Conservation (phyloP, 2,888 invertebrate genomes). For the Lamellibrachia columna region DNA sequence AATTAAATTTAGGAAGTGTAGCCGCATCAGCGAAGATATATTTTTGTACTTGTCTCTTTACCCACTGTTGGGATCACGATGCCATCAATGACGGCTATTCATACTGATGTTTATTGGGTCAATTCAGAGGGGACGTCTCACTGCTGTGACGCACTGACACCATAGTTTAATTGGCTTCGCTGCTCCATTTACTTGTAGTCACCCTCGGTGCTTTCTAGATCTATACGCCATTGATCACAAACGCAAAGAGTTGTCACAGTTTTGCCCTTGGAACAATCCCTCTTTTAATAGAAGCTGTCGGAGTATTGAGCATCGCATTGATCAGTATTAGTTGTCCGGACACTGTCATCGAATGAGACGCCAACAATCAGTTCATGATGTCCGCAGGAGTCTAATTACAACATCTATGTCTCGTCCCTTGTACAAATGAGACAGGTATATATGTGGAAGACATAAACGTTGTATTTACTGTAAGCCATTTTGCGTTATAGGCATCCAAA, state of each 20-base stretch:
- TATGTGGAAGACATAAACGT: not conserved
- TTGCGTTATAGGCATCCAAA: not conserved
- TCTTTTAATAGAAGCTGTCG: not conserved
- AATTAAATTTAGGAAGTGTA: not conserved
- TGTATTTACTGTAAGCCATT: not conserved
- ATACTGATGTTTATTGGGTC: slow-evolving; percentile 3
- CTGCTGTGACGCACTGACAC: not conserved
- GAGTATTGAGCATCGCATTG: not conserved
- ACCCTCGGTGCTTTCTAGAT: not conserved
- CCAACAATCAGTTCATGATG: not conserved
- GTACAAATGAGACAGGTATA: not conserved
- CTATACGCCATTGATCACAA: not conserved
- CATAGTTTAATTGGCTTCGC: not conserved
- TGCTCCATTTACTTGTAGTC: not conserved
- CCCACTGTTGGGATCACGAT: not conserved
- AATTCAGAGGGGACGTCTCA: not conserved
- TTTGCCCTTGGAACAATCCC: not conserved
- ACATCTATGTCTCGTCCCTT: not conserved
- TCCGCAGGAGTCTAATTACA: not conserved
- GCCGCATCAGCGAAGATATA: not conserved
- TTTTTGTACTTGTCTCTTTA: not conserved
- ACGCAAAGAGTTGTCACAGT: not conserved
- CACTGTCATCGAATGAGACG: not conserved
- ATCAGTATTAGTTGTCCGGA: not conserved
- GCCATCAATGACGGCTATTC: not conserved